These are phyloP conservation scores for Ectobius pallidus DNA, from an alignment of 2,888 invertebrate genomes.

Conservation along the genomic window DNA sequence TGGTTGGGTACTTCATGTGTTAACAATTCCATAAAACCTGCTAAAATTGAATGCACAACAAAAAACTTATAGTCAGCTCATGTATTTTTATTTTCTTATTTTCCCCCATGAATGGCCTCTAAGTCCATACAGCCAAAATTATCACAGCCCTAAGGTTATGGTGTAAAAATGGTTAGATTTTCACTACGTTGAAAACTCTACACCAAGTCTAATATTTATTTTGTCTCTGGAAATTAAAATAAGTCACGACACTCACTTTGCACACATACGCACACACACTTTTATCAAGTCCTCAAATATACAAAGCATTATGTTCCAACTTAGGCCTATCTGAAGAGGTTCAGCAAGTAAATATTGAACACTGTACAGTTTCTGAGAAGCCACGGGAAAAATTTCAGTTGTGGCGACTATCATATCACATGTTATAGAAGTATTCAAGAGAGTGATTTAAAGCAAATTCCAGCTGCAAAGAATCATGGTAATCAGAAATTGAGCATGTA, in stretches of 20 bases:
- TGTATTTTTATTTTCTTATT: too few relatives aligned
- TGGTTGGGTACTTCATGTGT: too few relatives aligned
- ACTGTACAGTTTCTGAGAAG: not conserved
- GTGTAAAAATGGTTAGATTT: not conserved
- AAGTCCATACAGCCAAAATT: conserved; percentile 13
- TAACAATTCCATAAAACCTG: too few relatives aligned
- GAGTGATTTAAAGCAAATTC: not conserved
- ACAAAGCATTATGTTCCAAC: not conserved
- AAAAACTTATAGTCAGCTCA: too few relatives aligned
- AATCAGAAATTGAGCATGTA: too few relatives aligned
- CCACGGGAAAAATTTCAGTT: too few relatives aligned
- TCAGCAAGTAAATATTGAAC: not conserved
- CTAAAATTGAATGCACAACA: too few relatives aligned
- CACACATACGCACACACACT: not conserved
- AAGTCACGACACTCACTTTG: not conserved
- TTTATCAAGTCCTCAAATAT: not conserved
- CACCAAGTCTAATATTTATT: not conserved
- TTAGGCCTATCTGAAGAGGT: not conserved
- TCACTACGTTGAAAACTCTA: not conserved
- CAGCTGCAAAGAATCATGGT: too few relatives aligned
- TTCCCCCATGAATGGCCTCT: conserved; percentile 2
- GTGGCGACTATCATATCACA: not conserved
- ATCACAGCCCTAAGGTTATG: conserved; percentile 11
- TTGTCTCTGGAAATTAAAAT: not conserved
- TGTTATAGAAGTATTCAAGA: not conserved